Evolutionary conservation across 2,888 invertebrate species (phyloP).

Genomic region (Trilocha varians): DNA sequence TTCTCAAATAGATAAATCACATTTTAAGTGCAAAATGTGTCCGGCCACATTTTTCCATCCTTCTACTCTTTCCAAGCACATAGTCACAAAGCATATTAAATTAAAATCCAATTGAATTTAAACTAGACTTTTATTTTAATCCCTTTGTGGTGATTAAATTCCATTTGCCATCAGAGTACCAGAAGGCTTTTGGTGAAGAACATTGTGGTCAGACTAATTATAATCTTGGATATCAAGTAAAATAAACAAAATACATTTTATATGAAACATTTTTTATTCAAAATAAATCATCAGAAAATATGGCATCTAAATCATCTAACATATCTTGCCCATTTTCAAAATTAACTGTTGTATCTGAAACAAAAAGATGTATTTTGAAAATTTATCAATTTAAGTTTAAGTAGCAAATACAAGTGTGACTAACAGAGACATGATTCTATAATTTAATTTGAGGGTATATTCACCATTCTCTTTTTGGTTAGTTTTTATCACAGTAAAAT

Average conservation of each 20-base stretch:
- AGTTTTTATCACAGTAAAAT: conserved; percentile 47
- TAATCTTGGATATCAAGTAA: too few species aligned
- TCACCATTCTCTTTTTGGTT: conserved; percentile 12
- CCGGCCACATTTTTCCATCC: conserved; percentile 42
- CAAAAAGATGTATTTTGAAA: conserved; percentile 12
- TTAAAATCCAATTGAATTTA: conserved; percentile 18
- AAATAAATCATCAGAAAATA: conserved; percentile 56
- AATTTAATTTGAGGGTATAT: too few species aligned
- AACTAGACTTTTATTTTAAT: not conserved
- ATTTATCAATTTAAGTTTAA: too few species aligned
- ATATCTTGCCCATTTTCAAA: conserved; percentile 20
- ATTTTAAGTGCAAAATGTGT: conserved; percentile 56
- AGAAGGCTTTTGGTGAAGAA: too few species aligned
- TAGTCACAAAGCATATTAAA: conserved; percentile 49
- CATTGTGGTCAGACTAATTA: too few species aligned
- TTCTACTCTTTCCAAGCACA: conserved; percentile 52
- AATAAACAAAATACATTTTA: too few species aligned
- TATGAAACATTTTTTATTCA: too few species aligned
- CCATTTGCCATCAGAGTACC: too few species aligned
- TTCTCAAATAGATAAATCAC: conserved; percentile 9
- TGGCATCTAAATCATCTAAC: conserved; percentile 47
- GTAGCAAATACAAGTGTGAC: too few species aligned
- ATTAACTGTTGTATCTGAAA: conserved; percentile 34
- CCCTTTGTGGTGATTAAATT: too few species aligned
- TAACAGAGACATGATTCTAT: too few species aligned